Evolutionary conservation across 2,797 vertebrate genomes (phyloP), one percentile per base, ranked within the genome.

Genomic region (Notolabrus celidotus): DNA sequence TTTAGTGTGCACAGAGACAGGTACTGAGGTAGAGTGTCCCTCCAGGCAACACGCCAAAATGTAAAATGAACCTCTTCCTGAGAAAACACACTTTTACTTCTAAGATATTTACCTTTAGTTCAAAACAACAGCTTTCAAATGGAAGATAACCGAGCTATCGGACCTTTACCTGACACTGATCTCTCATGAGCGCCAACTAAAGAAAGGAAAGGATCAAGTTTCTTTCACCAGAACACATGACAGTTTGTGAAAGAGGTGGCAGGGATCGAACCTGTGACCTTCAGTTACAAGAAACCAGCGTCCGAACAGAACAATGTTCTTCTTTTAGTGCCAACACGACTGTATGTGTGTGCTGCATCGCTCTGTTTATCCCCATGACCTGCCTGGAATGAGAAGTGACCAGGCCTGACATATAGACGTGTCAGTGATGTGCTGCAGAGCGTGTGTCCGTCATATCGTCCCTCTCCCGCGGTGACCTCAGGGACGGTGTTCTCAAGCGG

Each of bases 301-400:
- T 49, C 11, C n/a, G 19, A 1, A 33, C 22, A 10, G 15, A 71
- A 59, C 77, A 68, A n/a, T 63, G 67, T 54, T 42, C 19, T 47
- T 41, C 67, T 45, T 66, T 64, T 29, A 52, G 49, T 19, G 12
- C 0, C 39, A 0, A 41, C 22, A 0, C 34, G 55, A 55, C 68
- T 39, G 22, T 19, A n/a, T 8, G 47, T 2, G 46, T 73, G 61
- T 61, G 56, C 66, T 59, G 33, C 34, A 1, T n/a, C 19, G 49
- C 10, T 16, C 20, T 70, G 27, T 85, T 74, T 62, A 66, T 82
- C 65, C 50, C 25, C 1, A 0, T 82, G 88, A 85, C 85, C 80
- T 42, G 62, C 17, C 46, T 67, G 86, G 85, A 87, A 91, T 85
- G 85, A 73, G 42, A 57, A 3, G 46, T 34, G 69, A 71, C 31